A percentile compares a stretch with the other conserved stretches of the same genome.
Evolutionary conservation across 2,888 invertebrate species (phyloP).

Genomic region (Pterobdella sp.): DNA sequence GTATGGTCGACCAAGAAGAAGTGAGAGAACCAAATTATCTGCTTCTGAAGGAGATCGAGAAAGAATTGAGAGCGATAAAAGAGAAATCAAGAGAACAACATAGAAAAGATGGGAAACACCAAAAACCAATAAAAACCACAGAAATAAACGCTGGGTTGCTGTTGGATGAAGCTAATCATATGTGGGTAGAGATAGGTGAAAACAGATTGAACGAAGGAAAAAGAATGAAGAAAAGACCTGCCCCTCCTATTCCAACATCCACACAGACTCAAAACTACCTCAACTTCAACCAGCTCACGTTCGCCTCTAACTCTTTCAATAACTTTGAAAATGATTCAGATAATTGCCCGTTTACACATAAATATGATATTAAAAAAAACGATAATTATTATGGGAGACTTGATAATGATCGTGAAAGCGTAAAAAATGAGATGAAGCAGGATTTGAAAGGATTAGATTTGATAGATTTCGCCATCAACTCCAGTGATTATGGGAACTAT

Average conservation of each 20-base stretch:
- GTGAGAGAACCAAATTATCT: not conserved
- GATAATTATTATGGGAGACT: no score
- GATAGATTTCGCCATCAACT: not conserved
- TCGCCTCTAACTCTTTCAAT: no score
- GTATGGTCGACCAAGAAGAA: not conserved
- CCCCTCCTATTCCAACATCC: not conserved
- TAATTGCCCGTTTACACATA: no score
- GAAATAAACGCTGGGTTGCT: not conserved
- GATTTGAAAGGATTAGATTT: no score
- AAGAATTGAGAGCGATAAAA: slow-evolving; percentile 3
- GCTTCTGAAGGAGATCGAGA: not conserved
- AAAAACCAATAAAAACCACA: not conserved
- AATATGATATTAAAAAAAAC: no score
- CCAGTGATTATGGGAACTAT: not conserved
- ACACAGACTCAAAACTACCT: not conserved
- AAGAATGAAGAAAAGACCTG: not conserved
- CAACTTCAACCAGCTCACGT: not conserved
- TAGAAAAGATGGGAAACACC: not conserved
- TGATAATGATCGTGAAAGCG: no score
- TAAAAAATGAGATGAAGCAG: no score
- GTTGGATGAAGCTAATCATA: not conserved
- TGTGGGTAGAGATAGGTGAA: not conserved
- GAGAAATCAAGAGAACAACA: not conserved
- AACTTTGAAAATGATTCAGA: no score
- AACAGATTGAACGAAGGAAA: not conserved